Percentiles rank a stretch among this genome's conserved stretches.
These are phyloP conservation scores for Hydroisotoma schaefferi DNA, from an alignment of 2,888 invertebrate species.

Conservation along the genomic window DNA sequence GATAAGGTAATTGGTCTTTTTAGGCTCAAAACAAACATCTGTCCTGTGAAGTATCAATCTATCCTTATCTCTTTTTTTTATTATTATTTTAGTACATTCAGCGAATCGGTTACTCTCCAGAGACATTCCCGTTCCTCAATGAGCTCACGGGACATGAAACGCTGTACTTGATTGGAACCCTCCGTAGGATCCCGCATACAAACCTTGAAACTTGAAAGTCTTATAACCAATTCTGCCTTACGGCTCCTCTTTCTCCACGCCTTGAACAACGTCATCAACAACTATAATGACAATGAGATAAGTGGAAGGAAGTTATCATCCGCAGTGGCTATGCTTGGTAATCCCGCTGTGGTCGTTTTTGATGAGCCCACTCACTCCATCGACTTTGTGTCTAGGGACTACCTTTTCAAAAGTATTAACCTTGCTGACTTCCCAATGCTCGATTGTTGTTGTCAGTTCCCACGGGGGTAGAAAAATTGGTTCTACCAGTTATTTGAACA, in stretches of 20 bases:
- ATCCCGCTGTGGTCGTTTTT: constrained; percentile 20
- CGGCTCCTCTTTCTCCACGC: constrained; percentile 20
- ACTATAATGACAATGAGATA: constrained; percentile 13
- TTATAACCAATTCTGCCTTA: constrained; percentile 1
- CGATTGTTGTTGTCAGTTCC: constrained; percentile 27
- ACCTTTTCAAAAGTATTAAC: constrained; percentile 15
- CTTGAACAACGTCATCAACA: constrained; percentile 14
- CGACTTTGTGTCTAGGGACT: constrained; percentile 20
- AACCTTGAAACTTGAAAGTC: constrained; percentile 49
- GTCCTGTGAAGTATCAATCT: background rate
- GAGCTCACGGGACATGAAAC: constrained; percentile 73
- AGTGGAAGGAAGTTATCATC: constrained; percentile 15
- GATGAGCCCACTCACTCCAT: constrained; percentile 22
- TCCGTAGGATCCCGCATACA: constrained; percentile 63
- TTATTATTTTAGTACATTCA: constrained; percentile 18
- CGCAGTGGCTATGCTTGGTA: constrained; percentile 25
- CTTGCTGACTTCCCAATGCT: constrained; percentile 15
- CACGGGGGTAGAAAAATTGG: constrained; percentile 20
- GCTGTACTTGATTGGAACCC: constrained; percentile 65
- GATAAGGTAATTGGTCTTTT: no score
- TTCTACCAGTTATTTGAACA: background rate
- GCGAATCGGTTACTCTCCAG: constrained; percentile 79
- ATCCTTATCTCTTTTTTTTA: constrained; percentile 3
- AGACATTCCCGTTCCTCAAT: constrained; percentile 73
- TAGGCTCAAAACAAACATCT: background rate